A percentile compares a stretch with the other conserved stretches of the same genome.
Conservation (phyloP, 2,113 vertebrate genomes). For the Tyto alba region DNA sequence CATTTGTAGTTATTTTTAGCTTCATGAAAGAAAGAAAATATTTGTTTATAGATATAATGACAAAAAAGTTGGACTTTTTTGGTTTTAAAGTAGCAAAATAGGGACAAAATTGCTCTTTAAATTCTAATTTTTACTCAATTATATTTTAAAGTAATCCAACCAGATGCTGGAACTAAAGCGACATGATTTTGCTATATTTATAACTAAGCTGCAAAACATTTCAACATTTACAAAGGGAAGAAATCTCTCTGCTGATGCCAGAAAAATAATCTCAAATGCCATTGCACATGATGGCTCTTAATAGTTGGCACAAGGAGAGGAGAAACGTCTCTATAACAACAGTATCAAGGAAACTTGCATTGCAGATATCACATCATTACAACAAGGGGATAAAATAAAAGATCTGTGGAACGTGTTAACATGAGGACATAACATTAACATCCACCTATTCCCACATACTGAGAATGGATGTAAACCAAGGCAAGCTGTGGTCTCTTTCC, state of each 20-base stretch:
- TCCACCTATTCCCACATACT: background rate
- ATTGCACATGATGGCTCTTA: background rate
- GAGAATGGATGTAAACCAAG: background rate
- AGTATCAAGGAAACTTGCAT: background rate
- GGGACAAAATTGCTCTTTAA: conserved; percentile 45
- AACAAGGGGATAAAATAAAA: background rate
- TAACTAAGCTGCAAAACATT: conserved; percentile 35
- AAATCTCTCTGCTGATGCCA: conserved; percentile 29
- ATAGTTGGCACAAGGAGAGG: background rate
- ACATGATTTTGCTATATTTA: conserved; percentile 45
- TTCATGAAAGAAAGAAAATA: conserved; percentile 2
- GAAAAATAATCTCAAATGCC: conserved; percentile 49
- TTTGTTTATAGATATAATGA: conserved; percentile 24
- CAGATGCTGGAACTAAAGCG: conserved; percentile 25
- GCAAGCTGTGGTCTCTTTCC: background rate
- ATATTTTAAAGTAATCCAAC: conserved; percentile 33
- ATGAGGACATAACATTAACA: background rate
- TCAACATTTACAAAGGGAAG: conserved; percentile 40
- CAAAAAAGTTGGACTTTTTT: conserved; percentile 7
- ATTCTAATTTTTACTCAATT: conserved; percentile 48
- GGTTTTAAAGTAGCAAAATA: conserved; percentile 33
- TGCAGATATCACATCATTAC: background rate
- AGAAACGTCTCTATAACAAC: conserved; percentile 17
- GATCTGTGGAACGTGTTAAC: background rate
- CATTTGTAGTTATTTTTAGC: conserved; percentile 21